Evolutionary conservation across 2,113 vertebrate species (phyloP).

Genomic region (Psettodes erumei): DNA sequence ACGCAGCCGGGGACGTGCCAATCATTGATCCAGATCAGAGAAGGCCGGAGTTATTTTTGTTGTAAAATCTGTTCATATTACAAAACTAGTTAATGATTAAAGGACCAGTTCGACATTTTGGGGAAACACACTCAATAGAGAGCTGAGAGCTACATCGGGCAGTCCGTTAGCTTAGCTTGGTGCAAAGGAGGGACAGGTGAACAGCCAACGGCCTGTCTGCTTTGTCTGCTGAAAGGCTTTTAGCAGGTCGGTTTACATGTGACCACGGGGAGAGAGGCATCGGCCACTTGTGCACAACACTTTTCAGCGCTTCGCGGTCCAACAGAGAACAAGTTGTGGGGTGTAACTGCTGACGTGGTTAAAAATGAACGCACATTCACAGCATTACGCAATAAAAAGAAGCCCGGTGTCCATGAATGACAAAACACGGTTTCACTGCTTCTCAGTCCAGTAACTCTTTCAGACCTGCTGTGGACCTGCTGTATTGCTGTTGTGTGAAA

Average conservation of each 20-base stretch:
- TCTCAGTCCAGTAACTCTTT: background rate
- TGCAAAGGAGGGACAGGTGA: too few relatives aligned
- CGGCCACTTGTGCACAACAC: constrained; percentile 46
- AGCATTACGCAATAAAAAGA: constrained; percentile 38
- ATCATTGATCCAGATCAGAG: background rate
- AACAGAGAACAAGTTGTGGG: background rate
- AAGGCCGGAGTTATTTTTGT: background rate
- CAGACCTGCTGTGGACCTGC: background rate
- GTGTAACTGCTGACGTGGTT: constrained; percentile 40
- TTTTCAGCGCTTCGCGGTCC: constrained; percentile 22
- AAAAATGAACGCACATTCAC: constrained; percentile 22
- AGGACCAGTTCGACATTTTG: background rate
- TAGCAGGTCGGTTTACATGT: background rate
- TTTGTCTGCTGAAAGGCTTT: background rate
- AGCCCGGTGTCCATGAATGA: background rate
- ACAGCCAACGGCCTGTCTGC: too few relatives aligned
- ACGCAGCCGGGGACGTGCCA: background rate
- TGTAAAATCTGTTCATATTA: background rate
- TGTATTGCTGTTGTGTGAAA: background rate
- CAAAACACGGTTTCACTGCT: background rate
- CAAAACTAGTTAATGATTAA: background rate
- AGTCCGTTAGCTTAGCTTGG: background rate
- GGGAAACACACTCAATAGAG: too few relatives aligned
- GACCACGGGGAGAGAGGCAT: background rate
- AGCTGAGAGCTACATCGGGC: too few relatives aligned